A percentile compares a stretch with the other conserved stretches of the same genome.
These are phyloP conservation scores for Drosophila sp. DNA, from an alignment of 1,140 invertebrate genomes.

Conservation along the genomic window DNA sequence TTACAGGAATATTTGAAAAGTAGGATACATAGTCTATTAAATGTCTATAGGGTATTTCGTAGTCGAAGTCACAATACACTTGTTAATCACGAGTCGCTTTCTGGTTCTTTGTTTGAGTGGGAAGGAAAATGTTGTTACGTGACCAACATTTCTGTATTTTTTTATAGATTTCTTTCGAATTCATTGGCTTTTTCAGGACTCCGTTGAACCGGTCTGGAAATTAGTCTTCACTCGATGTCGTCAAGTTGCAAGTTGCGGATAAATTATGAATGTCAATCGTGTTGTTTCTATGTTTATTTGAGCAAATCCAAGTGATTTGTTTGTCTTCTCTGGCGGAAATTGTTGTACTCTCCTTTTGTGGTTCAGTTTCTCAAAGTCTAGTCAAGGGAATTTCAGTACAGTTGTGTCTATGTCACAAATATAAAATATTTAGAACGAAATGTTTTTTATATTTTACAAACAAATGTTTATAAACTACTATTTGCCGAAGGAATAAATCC, in stretches of 20 bases:
- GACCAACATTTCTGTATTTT: slow-evolving; percentile 64
- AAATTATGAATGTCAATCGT: slow-evolving; percentile 61
- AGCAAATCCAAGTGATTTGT: slow-evolving; percentile 1
- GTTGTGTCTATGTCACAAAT: no score
- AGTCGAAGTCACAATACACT: not conserved
- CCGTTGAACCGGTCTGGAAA: slow-evolving; percentile 18
- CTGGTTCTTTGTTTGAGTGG: slow-evolving; percentile 15
- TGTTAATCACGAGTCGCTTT: slow-evolving; percentile 63
- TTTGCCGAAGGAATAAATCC: no score
- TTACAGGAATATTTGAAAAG: no score
- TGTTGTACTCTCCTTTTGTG: slow-evolving; percentile 10
- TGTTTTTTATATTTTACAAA: no score
- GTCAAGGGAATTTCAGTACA: not conserved
- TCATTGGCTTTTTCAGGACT: slow-evolving; percentile 60
- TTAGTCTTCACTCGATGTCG: slow-evolving; percentile 54
- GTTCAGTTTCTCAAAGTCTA: not conserved
- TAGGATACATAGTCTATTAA: no score
- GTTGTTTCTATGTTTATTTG: not conserved
- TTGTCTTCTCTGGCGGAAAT: slow-evolving; percentile 7
- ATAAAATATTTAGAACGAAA: no score
- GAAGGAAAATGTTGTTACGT: slow-evolving; percentile 53
- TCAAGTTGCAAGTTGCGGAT: slow-evolving; percentile 14
- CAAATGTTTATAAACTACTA: no score
- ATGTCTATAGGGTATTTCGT: not conserved
- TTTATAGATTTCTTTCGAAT: slow-evolving; percentile 53